Conservation (phyloP, 2,888 invertebrate genomes). For the Marasmarcha lunaedactyla region DNA sequence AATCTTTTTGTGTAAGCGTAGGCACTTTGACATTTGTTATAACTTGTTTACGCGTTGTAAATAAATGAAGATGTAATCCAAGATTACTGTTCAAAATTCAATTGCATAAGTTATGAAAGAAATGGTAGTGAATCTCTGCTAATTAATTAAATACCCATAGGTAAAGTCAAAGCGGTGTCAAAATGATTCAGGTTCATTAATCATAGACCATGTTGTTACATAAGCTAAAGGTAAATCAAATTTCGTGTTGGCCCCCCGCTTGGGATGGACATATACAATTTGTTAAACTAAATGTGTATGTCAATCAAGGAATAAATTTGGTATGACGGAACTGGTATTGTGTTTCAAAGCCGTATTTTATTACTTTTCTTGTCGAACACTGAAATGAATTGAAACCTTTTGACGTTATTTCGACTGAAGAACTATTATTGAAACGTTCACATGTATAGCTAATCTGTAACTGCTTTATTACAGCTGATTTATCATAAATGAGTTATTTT, state of each 20-base stretch:
- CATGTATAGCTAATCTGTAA: no score
- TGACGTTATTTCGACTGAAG: neutral
- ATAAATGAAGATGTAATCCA: no score
- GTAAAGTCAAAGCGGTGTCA: conserved; percentile 1
- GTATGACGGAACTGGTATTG: conserved; percentile 24
- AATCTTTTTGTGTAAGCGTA: neutral
- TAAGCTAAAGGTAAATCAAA: conserved; percentile 38
- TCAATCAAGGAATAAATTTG: conserved; percentile 37
- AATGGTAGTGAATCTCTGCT: no score
- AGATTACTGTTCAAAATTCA: no score
- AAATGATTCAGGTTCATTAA: conserved; percentile 6
- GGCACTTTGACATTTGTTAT: no score
- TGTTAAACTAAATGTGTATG: conserved; percentile 33
- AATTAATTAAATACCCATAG: no score
- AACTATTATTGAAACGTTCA: no score
- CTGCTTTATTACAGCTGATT: no score
- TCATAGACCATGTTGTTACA: conserved; percentile 25
- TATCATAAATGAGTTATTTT: no score
- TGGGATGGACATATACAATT: conserved; percentile 30
- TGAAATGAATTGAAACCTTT: neutral
- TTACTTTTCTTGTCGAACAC: conserved; percentile 19
- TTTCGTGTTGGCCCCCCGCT: conserved; percentile 17
- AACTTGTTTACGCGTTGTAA: no score
- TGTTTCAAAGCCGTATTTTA: conserved; percentile 30
- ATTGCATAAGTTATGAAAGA: no score